Evolutionary conservation across 2,888 invertebrate genomes (phyloP).

Genomic region (Gymnocheta viridis): DNA sequence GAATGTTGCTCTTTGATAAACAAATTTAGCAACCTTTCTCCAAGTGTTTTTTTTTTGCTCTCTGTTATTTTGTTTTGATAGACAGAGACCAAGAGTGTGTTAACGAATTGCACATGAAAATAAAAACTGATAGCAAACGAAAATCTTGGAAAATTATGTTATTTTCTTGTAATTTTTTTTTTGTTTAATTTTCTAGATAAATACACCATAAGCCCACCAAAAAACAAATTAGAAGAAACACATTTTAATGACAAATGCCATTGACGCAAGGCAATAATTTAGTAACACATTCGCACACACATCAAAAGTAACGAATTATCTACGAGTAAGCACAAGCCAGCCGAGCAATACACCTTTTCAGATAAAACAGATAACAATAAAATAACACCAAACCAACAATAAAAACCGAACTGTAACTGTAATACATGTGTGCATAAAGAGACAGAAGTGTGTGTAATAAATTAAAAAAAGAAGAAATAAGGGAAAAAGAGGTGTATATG

Average conservation of each 20-base stretch:
- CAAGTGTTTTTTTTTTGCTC: background rate
- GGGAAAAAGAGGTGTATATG: constrained; percentile 33
- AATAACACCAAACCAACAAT: constrained; percentile 35
- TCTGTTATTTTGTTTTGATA: constrained; percentile 14
- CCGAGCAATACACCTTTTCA: constrained; percentile 58
- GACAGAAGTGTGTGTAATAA: constrained; percentile 24
- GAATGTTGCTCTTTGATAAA: background rate
- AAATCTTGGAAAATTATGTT: constrained; percentile 32
- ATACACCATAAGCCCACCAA: constrained; percentile 23
- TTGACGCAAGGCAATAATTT: constrained; percentile 40
- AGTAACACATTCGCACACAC: constrained; percentile 37
- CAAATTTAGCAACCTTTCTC: constrained; percentile 3
- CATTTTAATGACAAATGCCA: constrained; percentile 22
- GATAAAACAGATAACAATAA: constrained; percentile 62
- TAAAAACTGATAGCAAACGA: constrained; percentile 45
- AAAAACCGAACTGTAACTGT: constrained; percentile 45
- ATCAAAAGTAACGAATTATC: constrained; percentile 64
- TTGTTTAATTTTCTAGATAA: constrained; percentile 6
- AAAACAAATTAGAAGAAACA: constrained; percentile 18
- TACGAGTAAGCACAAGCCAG: constrained; percentile 45
- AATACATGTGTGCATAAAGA: constrained; percentile 25
- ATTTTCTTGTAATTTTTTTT: constrained; percentile 22
- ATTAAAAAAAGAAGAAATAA: constrained; percentile 20
- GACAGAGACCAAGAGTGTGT: constrained; percentile 10
- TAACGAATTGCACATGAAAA: constrained; percentile 64